Evolutionary conservation across 2,797 vertebrate species (phyloP), one percentile per base, ranked within the genome.

Genomic region (Microhierax caerulescens): DNA sequence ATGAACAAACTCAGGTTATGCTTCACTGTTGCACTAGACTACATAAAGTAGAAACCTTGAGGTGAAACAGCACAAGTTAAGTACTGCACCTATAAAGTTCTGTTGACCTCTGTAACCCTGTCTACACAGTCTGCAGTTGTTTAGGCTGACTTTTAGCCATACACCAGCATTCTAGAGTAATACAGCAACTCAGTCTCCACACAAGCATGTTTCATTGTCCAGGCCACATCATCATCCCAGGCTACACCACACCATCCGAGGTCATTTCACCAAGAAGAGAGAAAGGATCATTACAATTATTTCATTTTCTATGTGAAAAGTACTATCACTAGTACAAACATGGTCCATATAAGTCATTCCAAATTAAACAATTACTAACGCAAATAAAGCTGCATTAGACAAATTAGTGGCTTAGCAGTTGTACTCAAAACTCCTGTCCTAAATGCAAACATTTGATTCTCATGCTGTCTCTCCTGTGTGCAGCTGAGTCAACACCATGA

Each of bases 281-380:
- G 57, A 80, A 6, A 84, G 15, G 19, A 85, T 22, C 9, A 78
- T 45, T 57, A 74, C 56, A 94, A 77, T 9, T 0, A 85, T 50
- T 60, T 53, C 1, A 43, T 51, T 84, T 94, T 87, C 87, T 78
- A 57, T 15, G 65, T 76, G 36, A 78, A 72, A 88, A 88, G 9
- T 68, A 84, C 48, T n/a, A n/a, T 90, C 85, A 87, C 28, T 70
- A 82, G 78, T 39, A 41, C 37, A 96, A 95, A 93, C 69, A 80
- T 22, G 53, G 34, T n/a, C 63, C 48, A 95, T 67, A 53, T 48
- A 85, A 85, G 65, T 94, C 47, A 72, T 14, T 65, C 24, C 86
- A 87, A 92, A 90, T 72, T 59, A 93, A 95, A 93, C 73, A 88
- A 95, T 79, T 69, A 68, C 69, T 81, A 73, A 81, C 9, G 53